Evolutionary conservation across 2,113 vertebrate genomes (phyloP).

Genomic region (Sorex araneus): DNA sequence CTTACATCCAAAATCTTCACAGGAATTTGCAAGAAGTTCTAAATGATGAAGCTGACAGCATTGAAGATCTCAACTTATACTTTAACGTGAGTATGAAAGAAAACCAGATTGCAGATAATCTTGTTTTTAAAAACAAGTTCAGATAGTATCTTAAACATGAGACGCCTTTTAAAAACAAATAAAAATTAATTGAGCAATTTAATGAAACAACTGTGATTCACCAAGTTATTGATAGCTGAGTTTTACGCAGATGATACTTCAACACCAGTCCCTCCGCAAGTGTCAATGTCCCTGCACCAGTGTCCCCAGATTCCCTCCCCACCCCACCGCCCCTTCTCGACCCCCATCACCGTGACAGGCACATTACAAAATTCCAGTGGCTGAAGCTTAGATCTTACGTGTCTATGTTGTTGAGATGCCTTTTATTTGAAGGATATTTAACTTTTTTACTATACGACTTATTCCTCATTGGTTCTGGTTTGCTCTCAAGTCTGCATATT

Average conservation of each 20-base stretch:
- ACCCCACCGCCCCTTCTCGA: no score
- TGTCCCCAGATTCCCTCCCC: no score
- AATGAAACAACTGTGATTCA: no score
- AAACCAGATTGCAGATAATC: constrained; percentile 13
- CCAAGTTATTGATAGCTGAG: no score
- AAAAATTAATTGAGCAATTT: no score
- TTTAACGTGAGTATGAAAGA: constrained; percentile 87
- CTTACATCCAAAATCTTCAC: constrained; percentile 70
- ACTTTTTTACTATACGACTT: constrained; percentile 15
- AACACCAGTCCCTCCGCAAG: no score
- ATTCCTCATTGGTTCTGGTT: background rate
- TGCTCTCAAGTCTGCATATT: background rate
- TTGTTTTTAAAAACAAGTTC: background rate
- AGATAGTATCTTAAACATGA: constrained; percentile 29
- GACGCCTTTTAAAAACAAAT: background rate
- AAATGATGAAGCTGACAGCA: constrained; percentile 82
- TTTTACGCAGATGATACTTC: no score
- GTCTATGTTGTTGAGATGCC: no score
- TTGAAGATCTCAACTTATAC: constrained; percentile 34
- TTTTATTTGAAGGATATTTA: constrained; percentile 7
- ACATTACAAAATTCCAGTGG: no score
- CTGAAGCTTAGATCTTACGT: no score
- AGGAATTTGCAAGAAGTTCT: constrained; percentile 88
- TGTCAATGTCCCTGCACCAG: no score
- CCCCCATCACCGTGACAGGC: no score